These are phyloP conservation scores for Solea senegalensis DNA, from an alignment of 2,113 vertebrate species.

Conservation along the genomic window DNA sequence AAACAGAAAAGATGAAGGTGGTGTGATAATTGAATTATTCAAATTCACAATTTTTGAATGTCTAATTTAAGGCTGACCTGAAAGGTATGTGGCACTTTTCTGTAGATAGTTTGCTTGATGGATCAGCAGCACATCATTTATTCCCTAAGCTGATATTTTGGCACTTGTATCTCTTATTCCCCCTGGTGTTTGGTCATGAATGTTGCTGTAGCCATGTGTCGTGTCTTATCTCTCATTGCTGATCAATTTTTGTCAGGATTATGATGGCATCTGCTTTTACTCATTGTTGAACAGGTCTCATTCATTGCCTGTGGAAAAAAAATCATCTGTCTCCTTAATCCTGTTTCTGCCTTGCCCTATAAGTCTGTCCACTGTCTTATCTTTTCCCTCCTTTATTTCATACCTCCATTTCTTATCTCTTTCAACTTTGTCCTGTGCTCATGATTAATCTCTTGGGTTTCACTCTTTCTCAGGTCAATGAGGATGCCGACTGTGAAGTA, in stretches of 20 bases:
- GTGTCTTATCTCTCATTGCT: too few relatives aligned
- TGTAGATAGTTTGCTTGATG: background rate
- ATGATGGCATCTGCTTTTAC: too few relatives aligned
- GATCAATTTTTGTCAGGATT: too few relatives aligned
- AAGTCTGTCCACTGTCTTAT: background rate
- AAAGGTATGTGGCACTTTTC: background rate
- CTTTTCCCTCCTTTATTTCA: background rate
- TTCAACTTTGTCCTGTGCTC: background rate
- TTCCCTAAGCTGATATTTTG: background rate
- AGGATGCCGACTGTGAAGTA: constrained; percentile 87
- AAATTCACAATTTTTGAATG: too few relatives aligned
- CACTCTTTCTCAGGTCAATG: constrained; percentile 37
- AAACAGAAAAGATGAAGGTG: background rate
- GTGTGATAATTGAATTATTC: too few relatives aligned
- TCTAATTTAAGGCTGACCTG: background rate
- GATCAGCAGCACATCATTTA: background rate
- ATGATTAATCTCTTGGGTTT: background rate
- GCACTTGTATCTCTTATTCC: background rate
- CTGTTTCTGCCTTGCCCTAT: background rate
- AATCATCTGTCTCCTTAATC: background rate
- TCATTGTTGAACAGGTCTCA: too few relatives aligned
- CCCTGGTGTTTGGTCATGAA: too few relatives aligned
- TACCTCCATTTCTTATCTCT: background rate
- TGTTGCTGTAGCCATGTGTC: too few relatives aligned
- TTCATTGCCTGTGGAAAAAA: too few relatives aligned